Percentiles rank a stretch among this genome's conserved stretches.
phyloP scores from a whole-genome alignment of 2,113 vertebrate genomes.

The Thoracochromis brauschi region DNA sequence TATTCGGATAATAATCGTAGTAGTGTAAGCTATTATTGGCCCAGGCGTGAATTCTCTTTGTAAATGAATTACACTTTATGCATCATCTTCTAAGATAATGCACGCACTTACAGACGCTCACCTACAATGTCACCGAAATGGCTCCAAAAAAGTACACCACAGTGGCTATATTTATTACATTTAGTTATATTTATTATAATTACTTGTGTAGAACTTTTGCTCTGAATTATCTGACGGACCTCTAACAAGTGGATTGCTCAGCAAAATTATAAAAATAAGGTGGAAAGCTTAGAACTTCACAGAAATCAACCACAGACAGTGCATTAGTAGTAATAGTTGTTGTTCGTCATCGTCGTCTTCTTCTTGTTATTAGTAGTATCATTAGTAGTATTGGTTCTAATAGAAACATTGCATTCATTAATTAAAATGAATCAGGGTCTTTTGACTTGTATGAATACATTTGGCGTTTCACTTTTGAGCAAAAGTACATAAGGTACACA shows the following conservation, averaged over 20 bases:
- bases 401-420: neutral
- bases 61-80: neutral
- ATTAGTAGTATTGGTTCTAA: neutral
- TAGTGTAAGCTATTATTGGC: neutral
- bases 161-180: neutral
- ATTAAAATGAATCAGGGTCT: neutral
- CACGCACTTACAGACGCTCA: neutral
- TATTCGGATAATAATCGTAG: neutral
- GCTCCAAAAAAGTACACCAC: neutral
- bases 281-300: neutral
- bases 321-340: neutral
- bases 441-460: neutral
- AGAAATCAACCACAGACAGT: neutral
- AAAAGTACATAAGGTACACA: neutral
- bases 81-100: neutral
- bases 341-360: rapidly evolving
- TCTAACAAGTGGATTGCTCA: neutral
- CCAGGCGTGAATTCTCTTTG: neutral
- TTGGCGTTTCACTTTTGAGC: neutral
- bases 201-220: neutral
- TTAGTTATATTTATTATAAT: neutral
- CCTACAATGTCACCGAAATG: neutral
- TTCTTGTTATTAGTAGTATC: rapidly evolving
- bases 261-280: neutral
- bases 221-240: neutral